Conservation (phyloP, 1,140 invertebrate species). For the Lasioglossum albipes region DNA sequence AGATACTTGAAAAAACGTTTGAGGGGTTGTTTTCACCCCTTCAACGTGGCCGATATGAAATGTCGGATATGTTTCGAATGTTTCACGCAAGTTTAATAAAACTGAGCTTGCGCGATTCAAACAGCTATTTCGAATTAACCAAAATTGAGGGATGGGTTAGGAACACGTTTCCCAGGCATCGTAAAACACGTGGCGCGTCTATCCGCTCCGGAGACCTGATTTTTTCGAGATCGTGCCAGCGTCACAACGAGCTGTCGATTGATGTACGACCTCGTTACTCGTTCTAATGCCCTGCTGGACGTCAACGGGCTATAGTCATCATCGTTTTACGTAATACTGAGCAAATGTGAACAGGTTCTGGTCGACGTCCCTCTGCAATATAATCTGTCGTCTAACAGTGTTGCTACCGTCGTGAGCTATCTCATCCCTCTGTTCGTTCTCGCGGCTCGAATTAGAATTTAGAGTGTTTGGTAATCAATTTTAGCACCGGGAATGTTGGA, state of each 20-base stretch:
- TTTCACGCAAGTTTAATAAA: too few relatives aligned
- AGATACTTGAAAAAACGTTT: too few relatives aligned
- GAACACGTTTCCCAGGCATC: background rate
- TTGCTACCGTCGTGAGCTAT: background rate
- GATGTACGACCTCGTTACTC: background rate
- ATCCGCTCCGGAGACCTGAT: background rate
- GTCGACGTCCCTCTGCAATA: background rate
- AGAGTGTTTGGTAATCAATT: background rate
- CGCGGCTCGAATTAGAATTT: background rate
- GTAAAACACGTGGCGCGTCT: background rate
- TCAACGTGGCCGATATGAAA: too few relatives aligned
- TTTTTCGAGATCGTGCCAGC: background rate
- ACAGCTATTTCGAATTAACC: too few relatives aligned
- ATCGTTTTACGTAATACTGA: slow-evolving; percentile 14
- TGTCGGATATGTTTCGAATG: too few relatives aligned
- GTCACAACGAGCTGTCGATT: slow-evolving; percentile 1
- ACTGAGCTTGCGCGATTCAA: too few relatives aligned
- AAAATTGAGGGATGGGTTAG: background rate
- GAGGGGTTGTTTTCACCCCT: too few relatives aligned
- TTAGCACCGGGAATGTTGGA: too few relatives aligned
- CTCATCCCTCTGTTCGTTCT: background rate
- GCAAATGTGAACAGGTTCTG: slow-evolving; percentile 15
- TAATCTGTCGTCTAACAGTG: background rate
- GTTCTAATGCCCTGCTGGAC: background rate
- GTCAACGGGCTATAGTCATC: background rate